Base-by-base conservation (phyloP, 2,797 vertebrate genomes). In the Channallabes apus region DNA sequence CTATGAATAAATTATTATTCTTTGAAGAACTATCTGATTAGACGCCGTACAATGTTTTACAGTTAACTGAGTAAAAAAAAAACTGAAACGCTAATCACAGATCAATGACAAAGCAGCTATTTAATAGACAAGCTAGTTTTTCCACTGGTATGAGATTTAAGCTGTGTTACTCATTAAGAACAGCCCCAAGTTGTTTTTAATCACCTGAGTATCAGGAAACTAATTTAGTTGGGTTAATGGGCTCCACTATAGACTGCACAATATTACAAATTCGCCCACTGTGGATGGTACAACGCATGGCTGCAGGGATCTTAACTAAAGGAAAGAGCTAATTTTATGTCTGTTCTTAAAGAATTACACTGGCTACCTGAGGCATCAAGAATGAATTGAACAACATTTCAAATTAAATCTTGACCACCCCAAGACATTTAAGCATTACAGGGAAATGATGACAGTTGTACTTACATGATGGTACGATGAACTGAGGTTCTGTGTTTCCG, bases 391-490 rank as follows among this genome's bases (percentile, higher is more conserved):
- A 29, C 22, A 73, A 3, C 46, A 73, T 56, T 82, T 56, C 64
- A 35, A 69, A 35, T 5, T 68, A 69, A 54, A 80, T 12, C 38
- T 20, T 67, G 35, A 41, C 59, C 22, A 41, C 59, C 22, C 38
- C 22, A 9, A 54, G n/a, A 17, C 7, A 22, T 51, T 27, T 51
- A 29, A 27, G 6, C n/a, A 69, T 58, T 58, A 68, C 51, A 68
- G 51, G 3, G 29, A 41, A 86, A 46, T 54, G 0, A 18, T 29
- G n/a, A 79, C 54, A 29, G n/a, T 82, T 82, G 88, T 92, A 97
- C 98, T 99, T 94, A 99, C 98, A 99, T 93, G 98, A 99, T 87
- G 98, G 98, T 92, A 99, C 96, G 91, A 99, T 99, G 94, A 99
- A 99, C 94, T 99, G 98, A 82, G 98, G 98, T 84, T 99, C 98